Evolutionary conservation across 2,888 invertebrate species (phyloP), one percentile per base, ranked within the genome.

Genomic region (Xestia rhomboidea): DNA sequence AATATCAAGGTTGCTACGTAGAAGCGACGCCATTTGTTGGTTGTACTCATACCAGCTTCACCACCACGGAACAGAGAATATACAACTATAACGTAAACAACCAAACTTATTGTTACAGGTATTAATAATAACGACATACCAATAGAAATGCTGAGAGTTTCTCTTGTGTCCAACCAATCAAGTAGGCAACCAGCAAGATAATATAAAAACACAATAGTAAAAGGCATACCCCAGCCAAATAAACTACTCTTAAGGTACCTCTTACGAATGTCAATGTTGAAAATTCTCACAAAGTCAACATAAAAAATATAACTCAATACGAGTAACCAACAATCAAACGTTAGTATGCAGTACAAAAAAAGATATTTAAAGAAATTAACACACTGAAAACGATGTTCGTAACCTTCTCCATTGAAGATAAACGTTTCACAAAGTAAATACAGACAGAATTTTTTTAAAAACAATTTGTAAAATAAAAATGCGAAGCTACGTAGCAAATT

Each of bases 341-440:
- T 41, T 21, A 60, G 57, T 18, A 30, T 27, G 27, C 54, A 76
- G 21, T 76, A 76, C n/a, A 76, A 49, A 18, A 76, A 76, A 10
- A 75, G n/a, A 38, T 30, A 46, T 30, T 75, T 57, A 38, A 66
- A 64, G 38, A 75, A 66, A 67, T 71, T 60, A 60, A 74, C 13
- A 46, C 73, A 71, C 27, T 71, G 72, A 27, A 74, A 74, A n/a
- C 72, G 44, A 71, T 71, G n/a, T 34, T 34, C 73, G 21, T 15
- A 74, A 6, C 72, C 73, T 6, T 60, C 57, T 6, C 72, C 72
- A 21, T 71, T 60, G 57, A 60, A 74, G 27, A 74, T 46, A 57
- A 57, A 70, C 8, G 60, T 60, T 41, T 73, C 70, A 71, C 73
- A 71, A n/a, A 74, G 15, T 24, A 77, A 60, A 41, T 57, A 76